Evolutionary conservation across 2,113 vertebrate species (phyloP).

Genomic region (Pantherophis guttatus): DNA sequence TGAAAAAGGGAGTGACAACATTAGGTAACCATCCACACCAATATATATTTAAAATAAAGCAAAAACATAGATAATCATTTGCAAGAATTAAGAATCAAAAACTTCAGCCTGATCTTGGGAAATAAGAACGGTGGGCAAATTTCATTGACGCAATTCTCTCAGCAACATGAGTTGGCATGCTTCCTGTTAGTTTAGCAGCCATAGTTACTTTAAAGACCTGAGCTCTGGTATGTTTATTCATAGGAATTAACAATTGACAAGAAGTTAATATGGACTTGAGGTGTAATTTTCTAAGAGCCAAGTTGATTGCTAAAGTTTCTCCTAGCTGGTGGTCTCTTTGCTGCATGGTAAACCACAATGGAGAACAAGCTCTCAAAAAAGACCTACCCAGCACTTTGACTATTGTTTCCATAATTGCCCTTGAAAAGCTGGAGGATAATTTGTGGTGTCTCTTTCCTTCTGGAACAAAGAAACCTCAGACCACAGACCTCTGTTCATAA

Average conservation of each 20-base stretch:
- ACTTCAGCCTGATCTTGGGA: background rate
- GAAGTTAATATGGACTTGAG: background rate
- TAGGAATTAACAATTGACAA: background rate
- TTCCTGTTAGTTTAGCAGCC: background rate
- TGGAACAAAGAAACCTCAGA: conserved; percentile 42
- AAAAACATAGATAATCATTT: background rate
- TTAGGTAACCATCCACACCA: background rate
- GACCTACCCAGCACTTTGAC: background rate
- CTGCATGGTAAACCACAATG: background rate
- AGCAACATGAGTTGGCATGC: background rate
- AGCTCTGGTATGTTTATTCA: background rate
- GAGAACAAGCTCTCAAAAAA: background rate
- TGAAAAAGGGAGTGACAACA: background rate
- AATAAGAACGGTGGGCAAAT: background rate
- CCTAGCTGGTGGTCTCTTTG: background rate
- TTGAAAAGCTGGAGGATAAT: conserved; percentile 6
- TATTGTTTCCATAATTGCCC: conserved; percentile 16
- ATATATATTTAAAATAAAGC: background rate
- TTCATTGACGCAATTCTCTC: background rate
- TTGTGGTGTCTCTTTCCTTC: conserved; percentile 44
- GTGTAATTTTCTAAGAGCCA: background rate
- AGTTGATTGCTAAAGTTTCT: background rate
- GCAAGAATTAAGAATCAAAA: background rate
- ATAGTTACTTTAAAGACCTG: background rate
- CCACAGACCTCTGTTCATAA: conserved; percentile 29